phyloP scores from a whole-genome alignment of 1,140 invertebrate species.

The Drusus annulatus region DNA sequence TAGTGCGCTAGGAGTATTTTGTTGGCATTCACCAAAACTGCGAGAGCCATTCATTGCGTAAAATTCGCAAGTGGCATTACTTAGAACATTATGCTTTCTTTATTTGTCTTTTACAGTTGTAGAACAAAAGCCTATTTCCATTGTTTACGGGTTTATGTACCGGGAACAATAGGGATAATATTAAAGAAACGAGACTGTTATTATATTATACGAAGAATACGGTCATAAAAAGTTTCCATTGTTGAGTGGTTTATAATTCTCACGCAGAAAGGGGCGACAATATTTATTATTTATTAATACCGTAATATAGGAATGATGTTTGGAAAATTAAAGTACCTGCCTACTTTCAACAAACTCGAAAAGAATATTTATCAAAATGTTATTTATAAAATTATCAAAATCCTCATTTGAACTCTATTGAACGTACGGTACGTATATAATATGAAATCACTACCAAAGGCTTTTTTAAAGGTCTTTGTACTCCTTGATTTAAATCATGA shows the following conservation, averaged over 20 bases:
- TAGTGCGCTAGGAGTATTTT: neutral
- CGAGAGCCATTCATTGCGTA: constrained; percentile 39
- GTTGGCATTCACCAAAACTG: constrained; percentile 4
- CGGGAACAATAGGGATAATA: constrained; percentile 50
- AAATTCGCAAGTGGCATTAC: constrained; percentile 48
- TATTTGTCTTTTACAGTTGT: constrained; percentile 53
- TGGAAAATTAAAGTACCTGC: too few relatives aligned
- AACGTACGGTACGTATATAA: too few relatives aligned
- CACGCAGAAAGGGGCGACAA: constrained; percentile 12
- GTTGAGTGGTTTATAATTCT: constrained; percentile 19
- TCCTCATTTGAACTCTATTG: too few relatives aligned
- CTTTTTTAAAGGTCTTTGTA: too few relatives aligned
- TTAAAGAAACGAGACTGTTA: constrained; percentile 49
- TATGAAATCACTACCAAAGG: too few relatives aligned
- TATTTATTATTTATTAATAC: constrained; percentile 27
- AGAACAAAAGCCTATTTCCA: constrained; percentile 51
- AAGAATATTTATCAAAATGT: too few relatives aligned
- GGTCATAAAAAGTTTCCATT: constrained; percentile 40
- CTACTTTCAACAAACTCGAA: too few relatives aligned
- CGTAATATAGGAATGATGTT: constrained; percentile 16
- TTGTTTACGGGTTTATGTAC: constrained; percentile 51
- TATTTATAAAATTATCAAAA: too few relatives aligned
- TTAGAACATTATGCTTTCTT: constrained; percentile 53
- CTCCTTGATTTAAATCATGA: too few relatives aligned
- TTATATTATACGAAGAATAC: constrained; percentile 17